Evolutionary conservation across 64 coral and sea anemone genomes (phyloP).

Genomic region (Porites australiensis): DNA sequence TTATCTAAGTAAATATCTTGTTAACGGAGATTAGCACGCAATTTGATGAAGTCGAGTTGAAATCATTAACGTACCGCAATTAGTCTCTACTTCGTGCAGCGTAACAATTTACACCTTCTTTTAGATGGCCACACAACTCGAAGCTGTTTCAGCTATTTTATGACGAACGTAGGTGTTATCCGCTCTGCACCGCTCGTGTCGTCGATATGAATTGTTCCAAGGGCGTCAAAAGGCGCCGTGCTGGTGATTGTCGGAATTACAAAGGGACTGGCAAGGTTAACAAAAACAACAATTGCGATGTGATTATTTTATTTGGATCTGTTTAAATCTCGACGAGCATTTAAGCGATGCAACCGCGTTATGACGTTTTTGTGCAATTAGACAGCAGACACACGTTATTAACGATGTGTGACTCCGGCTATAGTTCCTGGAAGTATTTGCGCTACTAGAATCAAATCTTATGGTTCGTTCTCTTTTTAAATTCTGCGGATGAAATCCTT

Average conservation of each 20-base stretch:
- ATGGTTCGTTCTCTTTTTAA: too few relatives aligned
- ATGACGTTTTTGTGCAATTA: too few relatives aligned
- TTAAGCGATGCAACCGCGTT: neutral
- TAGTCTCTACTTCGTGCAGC: neutral
- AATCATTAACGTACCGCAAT: conserved; percentile 31
- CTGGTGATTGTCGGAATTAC: conserved; percentile 32
- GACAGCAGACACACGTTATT: too few relatives aligned
- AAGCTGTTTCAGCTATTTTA: too few relatives aligned
- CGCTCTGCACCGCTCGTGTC: neutral
- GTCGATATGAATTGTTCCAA: conserved; percentile 24
- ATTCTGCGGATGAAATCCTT: too few relatives aligned
- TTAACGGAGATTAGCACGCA: conserved; percentile 44
- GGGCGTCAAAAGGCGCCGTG: conserved; percentile 17
- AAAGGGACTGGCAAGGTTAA: conserved; percentile 32
- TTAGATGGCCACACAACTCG: conserved; percentile 1
- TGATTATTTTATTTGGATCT: conserved; percentile 1
- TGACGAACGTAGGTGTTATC: conserved; percentile 3
- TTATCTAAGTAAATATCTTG: conserved; percentile 53
- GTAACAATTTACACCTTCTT: neutral
- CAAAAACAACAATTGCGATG: conserved; percentile 40
- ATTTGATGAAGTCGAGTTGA: conserved; percentile 36
- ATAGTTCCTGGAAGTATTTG: too few relatives aligned
- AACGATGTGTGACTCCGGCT: too few relatives aligned
- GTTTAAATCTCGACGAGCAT: conserved; percentile 3
- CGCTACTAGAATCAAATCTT: too few relatives aligned